phyloP scores from a whole-genome alignment of 2,888 invertebrate genomes.

The Coleophora flavipennella region DNA sequence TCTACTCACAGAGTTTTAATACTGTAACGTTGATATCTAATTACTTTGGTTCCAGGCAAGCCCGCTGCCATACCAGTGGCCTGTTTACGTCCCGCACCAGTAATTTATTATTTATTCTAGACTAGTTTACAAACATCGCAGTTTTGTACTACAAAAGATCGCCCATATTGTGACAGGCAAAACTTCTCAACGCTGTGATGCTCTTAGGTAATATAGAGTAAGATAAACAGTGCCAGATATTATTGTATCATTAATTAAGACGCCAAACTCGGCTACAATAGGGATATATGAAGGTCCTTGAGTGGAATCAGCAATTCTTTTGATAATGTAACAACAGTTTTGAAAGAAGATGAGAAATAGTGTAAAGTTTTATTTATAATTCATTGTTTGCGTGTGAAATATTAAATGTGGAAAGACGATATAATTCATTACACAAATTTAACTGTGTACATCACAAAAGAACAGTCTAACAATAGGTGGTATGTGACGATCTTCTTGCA shows the following conservation, averaged over 20 bases:
- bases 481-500: too few species aligned
- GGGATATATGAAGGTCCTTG: not conserved
- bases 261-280: too few species aligned
- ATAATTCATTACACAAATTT: conserved; percentile 1
- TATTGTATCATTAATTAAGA: conserved; percentile 11
- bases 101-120: conserved; percentile 22
- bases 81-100: conserved; percentile 45
- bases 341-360: not conserved
- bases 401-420: conserved; percentile 5
- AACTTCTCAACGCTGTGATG: conserved; percentile 38
- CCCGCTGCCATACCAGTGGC: conserved; percentile 50
- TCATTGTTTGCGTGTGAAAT: conserved; percentile 1
- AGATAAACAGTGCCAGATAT: conserved; percentile 62
- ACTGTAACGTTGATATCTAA: too few species aligned
- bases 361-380: not conserved
- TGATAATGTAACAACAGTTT: not conserved
- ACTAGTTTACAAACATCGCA: conserved; percentile 8
- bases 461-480: too few species aligned
- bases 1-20: too few species aligned
- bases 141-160: conserved; percentile 5
- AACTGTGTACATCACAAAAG: conserved; percentile 11
- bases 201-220: conserved; percentile 38
- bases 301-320: not conserved
- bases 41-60: conserved; percentile 38
- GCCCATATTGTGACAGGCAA: too few species aligned